Evolutionary conservation across 2,797 vertebrate species (phyloP).

Genomic region (Myoxocephalus aenaeus): DNA sequence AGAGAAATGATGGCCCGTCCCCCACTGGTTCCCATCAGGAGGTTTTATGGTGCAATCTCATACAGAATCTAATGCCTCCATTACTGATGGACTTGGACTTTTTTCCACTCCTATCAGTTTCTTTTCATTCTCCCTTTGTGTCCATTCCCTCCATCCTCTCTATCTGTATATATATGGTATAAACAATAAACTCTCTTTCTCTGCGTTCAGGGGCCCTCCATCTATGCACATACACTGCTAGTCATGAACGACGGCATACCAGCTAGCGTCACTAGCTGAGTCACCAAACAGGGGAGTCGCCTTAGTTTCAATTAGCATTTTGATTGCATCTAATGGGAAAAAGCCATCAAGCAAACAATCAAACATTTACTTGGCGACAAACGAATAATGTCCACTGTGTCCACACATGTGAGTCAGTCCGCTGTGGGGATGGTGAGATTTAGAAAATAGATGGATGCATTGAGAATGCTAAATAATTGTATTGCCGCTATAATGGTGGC

Average conservation of each 20-base stretch:
- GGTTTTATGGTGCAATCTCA: slow-evolving; percentile 51
- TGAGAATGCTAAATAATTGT: slow-evolving; percentile 36
- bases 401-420: slow-evolving; percentile 43
- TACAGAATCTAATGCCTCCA: slow-evolving; percentile 48
- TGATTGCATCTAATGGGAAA: slow-evolving; percentile 72
- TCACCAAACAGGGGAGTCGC: slow-evolving; percentile 57
- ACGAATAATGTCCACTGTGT: slow-evolving; percentile 66
- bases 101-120: background rate
- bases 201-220: slow-evolving; percentile 20
- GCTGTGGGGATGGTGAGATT: slow-evolving; percentile 37
- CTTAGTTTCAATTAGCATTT: slow-evolving; percentile 81
- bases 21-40: slow-evolving; percentile 71
- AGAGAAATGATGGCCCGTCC: slow-evolving; percentile 40
- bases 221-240: slow-evolving; percentile 34
- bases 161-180: background rate
- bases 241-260: slow-evolving; percentile 43
- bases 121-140: slow-evolving; percentile 7
- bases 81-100: slow-evolving; percentile 32
- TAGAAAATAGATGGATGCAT: slow-evolving; percentile 42
- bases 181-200: background rate
- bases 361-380: slow-evolving; percentile 69
- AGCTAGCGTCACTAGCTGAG: slow-evolving; percentile 39
- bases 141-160: background rate
- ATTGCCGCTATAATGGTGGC: slow-evolving; percentile 22
- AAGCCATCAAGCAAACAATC: slow-evolving; percentile 66